Evolutionary conservation across 2,888 invertebrate species (phyloP), one percentile per base, ranked within the genome.

Genomic region (Protodeltote pygarga): DNA sequence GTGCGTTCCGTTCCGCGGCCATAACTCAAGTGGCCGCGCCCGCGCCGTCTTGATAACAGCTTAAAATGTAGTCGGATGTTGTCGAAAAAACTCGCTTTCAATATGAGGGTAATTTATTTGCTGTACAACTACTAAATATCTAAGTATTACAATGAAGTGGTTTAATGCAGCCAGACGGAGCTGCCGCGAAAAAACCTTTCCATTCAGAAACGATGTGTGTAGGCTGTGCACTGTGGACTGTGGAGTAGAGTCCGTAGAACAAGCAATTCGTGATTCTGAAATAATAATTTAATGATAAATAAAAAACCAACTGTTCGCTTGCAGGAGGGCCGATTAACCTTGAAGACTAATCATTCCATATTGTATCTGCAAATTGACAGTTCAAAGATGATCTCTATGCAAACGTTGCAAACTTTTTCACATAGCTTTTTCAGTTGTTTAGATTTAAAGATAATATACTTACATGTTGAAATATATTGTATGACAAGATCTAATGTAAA

Each of bases 61-160:
- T 80, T 81, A 80, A 81, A 84, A 85, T 82, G 85, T 79, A 73
- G 77, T 74, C 75, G 63, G 72, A 68, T 70, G 68, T 69, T 69
- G 71, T 60, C 60, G 61, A 81, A 79, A 83, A 79, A 83, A 82
- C 77, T 69, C 68, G 54, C 62, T 73, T 80, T 77, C 79, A 75
- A 79, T 79, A 77, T 74, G 64, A 67, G 57, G 71, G 49, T 77
- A 81, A 81, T 85, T 83, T 85, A 85, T 87, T 79, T 65, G 79
- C 52, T 51, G 63, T 73, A 74, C 50, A 77, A 81, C 80, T 81
- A 82, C 68, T 85, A 84, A 84, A 85, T 80, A 84, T 81, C 81
- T 84, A 79, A 84, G 78, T 80, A 80, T 81, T 85, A 86, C 85
- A 85, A 84, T 84, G 81, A 84, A 84, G 81, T 66, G 79, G 79